Evolutionary conservation across 2,797 vertebrate genomes (phyloP), one percentile per base, ranked within the genome.

Genomic region (Danio jaintianensis): DNA sequence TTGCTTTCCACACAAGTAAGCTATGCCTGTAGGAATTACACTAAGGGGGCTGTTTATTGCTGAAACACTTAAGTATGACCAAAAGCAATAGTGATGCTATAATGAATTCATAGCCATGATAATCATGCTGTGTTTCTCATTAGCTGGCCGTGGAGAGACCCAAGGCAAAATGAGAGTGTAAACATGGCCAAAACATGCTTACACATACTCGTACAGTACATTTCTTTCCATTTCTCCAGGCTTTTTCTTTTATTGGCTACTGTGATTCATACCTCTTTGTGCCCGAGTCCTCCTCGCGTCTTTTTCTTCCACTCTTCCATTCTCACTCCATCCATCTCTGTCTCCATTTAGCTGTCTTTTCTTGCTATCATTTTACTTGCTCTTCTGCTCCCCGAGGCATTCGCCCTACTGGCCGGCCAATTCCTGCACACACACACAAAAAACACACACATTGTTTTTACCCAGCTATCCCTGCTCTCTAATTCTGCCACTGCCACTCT

Each of bases 161-260:
- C 56, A 45, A 79, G 84, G 88, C 85, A 78, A 86, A 88, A 67
- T 79, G 40, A 82, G 83, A 85, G 71, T 61, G 42, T 36, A 67
- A 47, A 73, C 69, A 68, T 56, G 64, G 67, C 5, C 70, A 72
- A 72, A 71, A 63, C 70, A 79, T 55, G 29, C 63, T 68, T 73
- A 67, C 12, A 75, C 71, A 79, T 18, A 61, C 78, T 56, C 66
- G 15, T 53, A 52, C 75, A 22, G 50, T 58, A 63, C 82, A 53
- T 66, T n/a, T n/a, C n/a, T 90, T 88, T 91, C 87, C 84, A n/a
- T 40, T 58, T 61, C 79, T 81, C 58, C 78, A 83, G 79, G 87
- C 83, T 71, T 88, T 64, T 52, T 86, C 83, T 83, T 86, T 89
- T 83, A 88, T 61, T 29, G 71, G 78, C 64, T 71, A 53, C 43